Evolutionary conservation across 2,797 vertebrate species (phyloP).

Genomic region (Lutjanus argentimaculatus): DNA sequence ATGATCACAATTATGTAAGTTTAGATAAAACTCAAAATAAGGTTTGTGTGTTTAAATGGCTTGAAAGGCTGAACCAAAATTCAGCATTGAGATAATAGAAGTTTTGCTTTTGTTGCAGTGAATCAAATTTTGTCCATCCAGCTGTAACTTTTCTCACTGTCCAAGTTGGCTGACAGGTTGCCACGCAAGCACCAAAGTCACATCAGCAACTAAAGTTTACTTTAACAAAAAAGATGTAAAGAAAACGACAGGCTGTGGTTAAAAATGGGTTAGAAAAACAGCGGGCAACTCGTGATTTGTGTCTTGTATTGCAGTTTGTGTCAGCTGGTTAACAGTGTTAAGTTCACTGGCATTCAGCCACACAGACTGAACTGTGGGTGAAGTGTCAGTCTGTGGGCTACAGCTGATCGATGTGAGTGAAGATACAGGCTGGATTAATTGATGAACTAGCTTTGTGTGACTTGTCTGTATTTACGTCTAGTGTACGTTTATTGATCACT

Average conservation of each 20-base stretch:
- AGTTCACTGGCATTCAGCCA: neutral
- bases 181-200: constrained; percentile 65
- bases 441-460: neutral
- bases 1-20: neutral
- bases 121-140: neutral
- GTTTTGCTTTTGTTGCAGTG: neutral
- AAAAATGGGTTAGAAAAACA: neutral
- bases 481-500: neutral
- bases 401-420: fast-evolving
- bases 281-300: neutral
- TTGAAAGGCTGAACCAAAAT: neutral
- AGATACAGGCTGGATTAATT: neutral
- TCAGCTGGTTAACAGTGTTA: constrained; percentile 34
- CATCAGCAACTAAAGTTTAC: neutral
- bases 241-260: neutral
- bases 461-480: neutral
- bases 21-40: neutral
- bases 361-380: neutral
- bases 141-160: constrained; percentile 5
- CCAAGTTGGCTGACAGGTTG: constrained; percentile 34
- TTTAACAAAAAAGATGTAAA: neutral
- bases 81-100: neutral
- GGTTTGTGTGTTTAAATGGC: neutral
- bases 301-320: neutral
- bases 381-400: neutral